phyloP scores from a whole-genome alignment of 2,113 vertebrate genomes.

The Ctenomys sociabilis region DNA sequence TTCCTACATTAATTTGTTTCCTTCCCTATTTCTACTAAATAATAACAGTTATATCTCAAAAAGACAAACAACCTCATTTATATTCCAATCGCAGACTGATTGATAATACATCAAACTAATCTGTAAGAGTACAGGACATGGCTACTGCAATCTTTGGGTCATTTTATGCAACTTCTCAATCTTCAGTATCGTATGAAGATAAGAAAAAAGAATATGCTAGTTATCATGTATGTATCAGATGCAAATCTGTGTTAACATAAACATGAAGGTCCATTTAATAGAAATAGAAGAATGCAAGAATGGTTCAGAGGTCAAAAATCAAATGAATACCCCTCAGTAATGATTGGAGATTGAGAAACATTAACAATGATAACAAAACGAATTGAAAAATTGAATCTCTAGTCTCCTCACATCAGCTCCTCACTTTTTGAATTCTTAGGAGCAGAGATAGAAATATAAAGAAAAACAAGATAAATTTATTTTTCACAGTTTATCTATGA shows the following conservation, averaged over 20 bases:
- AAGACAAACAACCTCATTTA: background rate
- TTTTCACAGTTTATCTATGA: background rate
- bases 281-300: background rate
- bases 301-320: background rate
- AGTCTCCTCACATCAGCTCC: background rate
- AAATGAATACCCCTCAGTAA: background rate
- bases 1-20: background rate
- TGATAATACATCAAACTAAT: background rate
- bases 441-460: no score
- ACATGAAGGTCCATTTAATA: background rate
- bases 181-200: background rate
- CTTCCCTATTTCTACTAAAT: background rate
- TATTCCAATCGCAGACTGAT: background rate
- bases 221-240: background rate
- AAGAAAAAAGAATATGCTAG: background rate
- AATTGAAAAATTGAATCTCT: background rate
- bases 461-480: background rate
- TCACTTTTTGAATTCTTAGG: background rate
- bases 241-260: background rate
- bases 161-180: background rate
- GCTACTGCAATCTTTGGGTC: background rate
- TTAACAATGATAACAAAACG: background rate
- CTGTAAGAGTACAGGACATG: background rate
- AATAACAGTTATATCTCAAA: background rate
- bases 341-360: background rate